Evolutionary conservation across 2,888 invertebrate genomes (phyloP).

Genomic region (Iselma pallidipennis): DNA sequence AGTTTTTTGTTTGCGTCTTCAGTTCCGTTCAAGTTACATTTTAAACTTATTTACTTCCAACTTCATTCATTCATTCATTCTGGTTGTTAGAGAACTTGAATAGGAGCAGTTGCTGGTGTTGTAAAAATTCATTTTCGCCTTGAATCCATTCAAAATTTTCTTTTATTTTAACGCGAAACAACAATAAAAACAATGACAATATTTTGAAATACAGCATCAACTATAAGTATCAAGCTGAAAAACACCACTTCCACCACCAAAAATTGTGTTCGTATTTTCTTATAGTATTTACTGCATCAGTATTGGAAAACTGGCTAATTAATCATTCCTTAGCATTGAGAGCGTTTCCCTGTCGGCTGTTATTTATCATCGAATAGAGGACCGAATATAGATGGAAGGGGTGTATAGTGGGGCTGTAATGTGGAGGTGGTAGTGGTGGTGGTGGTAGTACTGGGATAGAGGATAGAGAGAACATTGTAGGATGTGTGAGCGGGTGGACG

Average conservation of each 20-base stretch:
- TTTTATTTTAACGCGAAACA: too few relatives aligned
- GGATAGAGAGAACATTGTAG: constrained; percentile 57
- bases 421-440: constrained; percentile 15
- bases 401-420: constrained; percentile 12
- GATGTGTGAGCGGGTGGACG: constrained; percentile 52
- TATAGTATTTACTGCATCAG: neutral
- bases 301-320: constrained; percentile 45
- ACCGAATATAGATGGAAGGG: neutral
- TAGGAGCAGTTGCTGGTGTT: neutral
- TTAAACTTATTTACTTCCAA: neutral
- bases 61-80: neutral
- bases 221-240: too few relatives aligned
- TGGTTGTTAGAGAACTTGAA: neutral
- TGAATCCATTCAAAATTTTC: neutral
- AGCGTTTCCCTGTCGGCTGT: constrained; percentile 57
- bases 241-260: too few relatives aligned
- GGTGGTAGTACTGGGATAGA: constrained; percentile 14
- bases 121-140: neutral
- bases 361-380: constrained; percentile 53
- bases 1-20: neutral
- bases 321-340: constrained; percentile 57
- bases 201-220: neutral
- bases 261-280: neutral
- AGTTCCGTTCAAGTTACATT: neutral
- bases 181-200: neutral